phyloP scores from a whole-genome alignment of 2,797 vertebrate genomes.

The Neosilurus mollespiculum region DNA sequence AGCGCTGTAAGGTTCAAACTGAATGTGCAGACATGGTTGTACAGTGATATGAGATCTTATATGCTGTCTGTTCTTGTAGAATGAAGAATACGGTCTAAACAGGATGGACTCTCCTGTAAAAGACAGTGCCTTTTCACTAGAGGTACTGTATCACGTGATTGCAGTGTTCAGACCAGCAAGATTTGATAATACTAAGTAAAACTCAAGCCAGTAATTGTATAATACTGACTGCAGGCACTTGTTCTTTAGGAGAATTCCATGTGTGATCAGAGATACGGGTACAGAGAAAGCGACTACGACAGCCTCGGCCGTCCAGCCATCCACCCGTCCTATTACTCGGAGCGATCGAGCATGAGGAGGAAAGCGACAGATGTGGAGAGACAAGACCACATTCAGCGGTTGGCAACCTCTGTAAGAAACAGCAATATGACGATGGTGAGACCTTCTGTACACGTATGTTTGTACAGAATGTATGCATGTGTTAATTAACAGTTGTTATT shows the following conservation, averaged over 20 bases:
- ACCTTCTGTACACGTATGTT: not conserved
- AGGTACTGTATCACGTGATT: conserved; percentile 6
- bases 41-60: not conserved
- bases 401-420: conserved; percentile 67
- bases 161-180: not conserved
- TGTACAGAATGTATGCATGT: not conserved
- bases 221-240: not conserved
- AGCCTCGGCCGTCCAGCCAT: conserved; percentile 70
- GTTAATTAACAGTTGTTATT: not conserved
- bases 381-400: conserved; percentile 60
- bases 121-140: conserved; percentile 17
- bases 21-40: not conserved
- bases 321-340: conserved; percentile 43
- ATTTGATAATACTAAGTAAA: not conserved
- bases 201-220: not conserved
- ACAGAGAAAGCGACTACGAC: conserved; percentile 64
- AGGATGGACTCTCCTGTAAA: conserved; percentile 13
- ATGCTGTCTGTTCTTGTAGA: conserved; percentile 10
- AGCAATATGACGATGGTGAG: conserved; percentile 74
- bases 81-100: conserved; percentile 1
- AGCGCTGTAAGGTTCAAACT: not conserved
- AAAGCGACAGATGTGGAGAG: conserved; percentile 58
- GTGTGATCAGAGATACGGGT: not conserved
- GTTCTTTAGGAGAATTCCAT: conserved; percentile 35
- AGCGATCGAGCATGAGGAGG: conserved; percentile 45